Percentiles rank a stretch among this genome's conserved stretches.
Conservation (phyloP, 2,888 invertebrate genomes). For the Coecobrya sp. region DNA sequence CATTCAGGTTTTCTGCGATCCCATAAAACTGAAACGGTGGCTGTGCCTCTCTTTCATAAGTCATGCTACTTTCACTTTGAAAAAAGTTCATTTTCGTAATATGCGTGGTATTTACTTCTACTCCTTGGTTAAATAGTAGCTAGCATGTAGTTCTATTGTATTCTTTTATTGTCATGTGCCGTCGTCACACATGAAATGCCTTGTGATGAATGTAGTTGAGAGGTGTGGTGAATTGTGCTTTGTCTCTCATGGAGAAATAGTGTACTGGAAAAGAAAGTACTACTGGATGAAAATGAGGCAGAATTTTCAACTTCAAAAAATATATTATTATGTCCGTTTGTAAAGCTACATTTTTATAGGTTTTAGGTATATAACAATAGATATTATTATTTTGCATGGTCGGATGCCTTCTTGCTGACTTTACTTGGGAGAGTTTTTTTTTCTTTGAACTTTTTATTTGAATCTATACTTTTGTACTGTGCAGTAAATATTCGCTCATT, state of each 20-base stretch:
- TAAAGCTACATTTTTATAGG: background rate
- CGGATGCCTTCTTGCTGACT: slow-evolving; percentile 27
- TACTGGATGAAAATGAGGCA: background rate
- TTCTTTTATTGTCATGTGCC: slow-evolving; percentile 4
- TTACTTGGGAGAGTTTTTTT: background rate
- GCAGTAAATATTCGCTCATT: background rate
- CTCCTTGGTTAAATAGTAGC: background rate
- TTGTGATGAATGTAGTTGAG: background rate
- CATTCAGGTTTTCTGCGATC: background rate
- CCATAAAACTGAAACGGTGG: background rate
- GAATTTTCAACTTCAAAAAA: background rate
- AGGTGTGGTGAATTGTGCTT: background rate
- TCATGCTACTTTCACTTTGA: background rate
- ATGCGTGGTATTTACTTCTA: background rate
- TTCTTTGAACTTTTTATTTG: slow-evolving; percentile 24
- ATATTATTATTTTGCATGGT: background rate
- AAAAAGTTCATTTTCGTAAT: background rate
- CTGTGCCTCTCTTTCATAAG: background rate
- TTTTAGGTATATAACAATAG: background rate
- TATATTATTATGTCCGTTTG: background rate
- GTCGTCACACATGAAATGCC: slow-evolving; percentile 34
- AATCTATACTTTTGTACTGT: background rate
- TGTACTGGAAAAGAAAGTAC: background rate
- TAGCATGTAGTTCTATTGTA: background rate
- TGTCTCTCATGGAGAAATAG: background rate